These are phyloP conservation scores for Ichneumoninae sp. DNA, from an alignment of 2,888 invertebrate species.

Conservation along the genomic window DNA sequence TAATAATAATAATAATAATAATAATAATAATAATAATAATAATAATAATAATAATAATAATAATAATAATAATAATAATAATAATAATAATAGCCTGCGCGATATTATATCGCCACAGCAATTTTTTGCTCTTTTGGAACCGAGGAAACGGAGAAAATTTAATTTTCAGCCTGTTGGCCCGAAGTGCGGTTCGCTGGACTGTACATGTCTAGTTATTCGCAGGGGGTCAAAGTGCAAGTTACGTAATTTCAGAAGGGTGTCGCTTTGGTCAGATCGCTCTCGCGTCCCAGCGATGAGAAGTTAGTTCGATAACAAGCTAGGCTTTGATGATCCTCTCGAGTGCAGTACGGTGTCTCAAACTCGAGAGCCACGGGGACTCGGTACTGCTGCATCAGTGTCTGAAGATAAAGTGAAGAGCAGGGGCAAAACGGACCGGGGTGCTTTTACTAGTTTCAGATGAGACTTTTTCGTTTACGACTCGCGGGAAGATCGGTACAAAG, in stretches of 20 bases:
- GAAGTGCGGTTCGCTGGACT: not conserved
- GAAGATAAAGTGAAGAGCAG: not conserved
- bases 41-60: no score
- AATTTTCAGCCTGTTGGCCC: not conserved
- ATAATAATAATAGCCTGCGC: no score
- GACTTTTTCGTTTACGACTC: not conserved
- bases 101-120: not conserved
- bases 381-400: not conserved
- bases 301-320: constrained; percentile 26
- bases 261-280: constrained; percentile 24
- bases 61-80: not conserved
- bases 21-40: no score
- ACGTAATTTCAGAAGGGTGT: constrained; percentile 22
- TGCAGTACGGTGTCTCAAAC: constrained; percentile 29
- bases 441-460: not conserved
- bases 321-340: constrained; percentile 25
- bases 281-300: constrained; percentile 1
- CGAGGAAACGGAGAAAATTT: not conserved
- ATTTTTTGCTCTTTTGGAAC: not conserved
- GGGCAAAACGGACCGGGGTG: not conserved
- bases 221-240: constrained; percentile 21
- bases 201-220: not conserved
- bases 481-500: not conserved
- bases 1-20: no score
- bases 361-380: constrained; percentile 13